Evolutionary conservation across 2,797 vertebrate species (phyloP).

Genomic region (Naso thynnoides): DNA sequence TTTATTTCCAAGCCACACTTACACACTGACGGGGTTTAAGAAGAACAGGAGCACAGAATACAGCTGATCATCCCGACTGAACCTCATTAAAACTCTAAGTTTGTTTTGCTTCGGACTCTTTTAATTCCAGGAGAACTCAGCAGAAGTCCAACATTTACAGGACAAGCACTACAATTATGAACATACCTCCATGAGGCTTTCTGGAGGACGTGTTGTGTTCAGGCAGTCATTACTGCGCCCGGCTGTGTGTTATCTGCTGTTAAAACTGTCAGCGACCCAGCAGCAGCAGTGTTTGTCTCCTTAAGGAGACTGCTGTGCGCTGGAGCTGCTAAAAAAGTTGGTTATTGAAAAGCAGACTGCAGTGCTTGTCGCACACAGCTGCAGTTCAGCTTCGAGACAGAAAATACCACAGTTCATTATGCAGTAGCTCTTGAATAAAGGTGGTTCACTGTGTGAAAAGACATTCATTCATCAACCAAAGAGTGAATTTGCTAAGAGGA

Average conservation of each 20-base stretch:
- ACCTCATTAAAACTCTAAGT: background rate
- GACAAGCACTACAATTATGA: slow-evolving; percentile 68
- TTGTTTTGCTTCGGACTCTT: slow-evolving; percentile 15
- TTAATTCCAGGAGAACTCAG: slow-evolving; percentile 20
- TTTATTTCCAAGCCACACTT: background rate
- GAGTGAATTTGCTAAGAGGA: background rate
- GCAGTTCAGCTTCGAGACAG: slow-evolving; percentile 16
- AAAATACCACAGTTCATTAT: slow-evolving; percentile 7
- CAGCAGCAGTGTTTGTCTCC: slow-evolving; percentile 35
- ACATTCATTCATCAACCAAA: slow-evolving; percentile 1
- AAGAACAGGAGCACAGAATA: background rate
- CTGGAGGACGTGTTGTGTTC: slow-evolving; percentile 44
- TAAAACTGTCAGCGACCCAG: slow-evolving; percentile 65
- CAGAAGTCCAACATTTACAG: slow-evolving; percentile 50
- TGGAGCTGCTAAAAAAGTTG: slow-evolving; percentile 38
- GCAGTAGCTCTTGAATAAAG: slow-evolving; percentile 20
- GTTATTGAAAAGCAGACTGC: slow-evolving; percentile 42
- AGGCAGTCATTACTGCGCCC: slow-evolving; percentile 67
- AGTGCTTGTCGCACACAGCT: slow-evolving; percentile 18
- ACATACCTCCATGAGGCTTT: slow-evolving; percentile 51
- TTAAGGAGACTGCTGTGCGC: slow-evolving; percentile 35
- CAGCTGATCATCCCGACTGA: slow-evolving; percentile 9
- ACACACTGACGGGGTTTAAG: background rate
- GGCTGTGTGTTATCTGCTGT: slow-evolving; percentile 52
- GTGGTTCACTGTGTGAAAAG: background rate